Evolutionary conservation across 2,888 invertebrate species (phyloP), one percentile per base, ranked within the genome.

Genomic region (Aplocera efformata): DNA sequence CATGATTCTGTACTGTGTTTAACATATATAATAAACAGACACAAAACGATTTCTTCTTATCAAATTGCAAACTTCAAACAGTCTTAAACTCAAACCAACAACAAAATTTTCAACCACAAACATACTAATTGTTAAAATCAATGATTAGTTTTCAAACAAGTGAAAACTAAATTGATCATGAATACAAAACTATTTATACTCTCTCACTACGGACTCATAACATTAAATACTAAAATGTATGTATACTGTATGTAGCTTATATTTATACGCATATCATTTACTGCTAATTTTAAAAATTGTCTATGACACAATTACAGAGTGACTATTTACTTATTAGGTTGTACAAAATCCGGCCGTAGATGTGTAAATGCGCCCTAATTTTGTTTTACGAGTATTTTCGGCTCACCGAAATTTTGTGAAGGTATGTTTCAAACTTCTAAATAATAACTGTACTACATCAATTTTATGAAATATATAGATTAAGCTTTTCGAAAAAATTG

Each of bases 121-220:
- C 24, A 51, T 35, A 40, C 50, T 53, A 60, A 45, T 23, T 53
- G 52, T 50, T 50, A 40, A 58, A 45, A 66, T 67, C 80, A 84
- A 82, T 73, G 7, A 38, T 58, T 72, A 76, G 71, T 79, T 68
- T 83, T 84, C 81, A 76, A 66, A 38, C 54, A 26, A 59, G 67
- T 73, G 79, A 84, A 82, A 75, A 76, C 77, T 77, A 79, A 65
- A 77, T 82, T 83, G 80, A 77, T 33, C 42, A 32, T 8, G 10
- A 28, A 50, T 49, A 52, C 43, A 50, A 48, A 50, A 54, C 45
- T 51, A 50, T 40, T 30, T 42, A 31, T n/a, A 32, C 45, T 36
- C 42, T 46, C 22, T 35, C 34, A 37, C 30, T 43, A 41, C 24
- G 8, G 25, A 34, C 28, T 20, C 34, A 22, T 41, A 38, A 36